Percentiles rank a stretch among this genome's conserved stretches.
Conservation (phyloP, 2,797 vertebrate species). For the Heterohyrax brucei region DNA sequence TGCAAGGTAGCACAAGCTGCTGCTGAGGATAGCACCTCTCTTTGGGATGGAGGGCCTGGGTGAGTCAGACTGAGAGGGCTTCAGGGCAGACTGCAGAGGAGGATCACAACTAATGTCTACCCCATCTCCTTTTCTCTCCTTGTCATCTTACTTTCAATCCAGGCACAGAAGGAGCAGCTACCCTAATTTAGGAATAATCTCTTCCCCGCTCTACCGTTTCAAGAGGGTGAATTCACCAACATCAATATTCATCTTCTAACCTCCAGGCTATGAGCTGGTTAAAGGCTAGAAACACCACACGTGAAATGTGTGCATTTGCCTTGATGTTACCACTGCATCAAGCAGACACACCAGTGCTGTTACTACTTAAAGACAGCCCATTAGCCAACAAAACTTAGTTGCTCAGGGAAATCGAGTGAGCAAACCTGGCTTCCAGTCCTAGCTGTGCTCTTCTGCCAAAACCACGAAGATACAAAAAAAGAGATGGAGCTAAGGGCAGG, state of each 20-base stretch:
- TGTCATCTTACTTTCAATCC: background rate
- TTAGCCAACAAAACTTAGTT: background rate
- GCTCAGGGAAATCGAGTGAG: background rate
- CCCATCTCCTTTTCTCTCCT: background rate
- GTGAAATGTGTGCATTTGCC: background rate
- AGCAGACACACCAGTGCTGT: background rate
- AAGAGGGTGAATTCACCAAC: background rate
- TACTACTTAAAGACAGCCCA: background rate
- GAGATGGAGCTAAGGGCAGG: background rate
- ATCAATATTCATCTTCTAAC: background rate
- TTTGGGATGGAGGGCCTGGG: background rate
- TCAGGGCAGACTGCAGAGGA: background rate
- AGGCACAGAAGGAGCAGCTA: background rate
- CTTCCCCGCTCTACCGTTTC: background rate
- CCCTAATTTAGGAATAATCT: background rate
- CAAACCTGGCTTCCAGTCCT: background rate
- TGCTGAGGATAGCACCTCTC: background rate
- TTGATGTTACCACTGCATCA: background rate
- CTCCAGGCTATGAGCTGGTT: background rate
- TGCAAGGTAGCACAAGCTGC: background rate
- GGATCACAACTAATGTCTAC: background rate
- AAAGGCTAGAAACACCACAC: background rate
- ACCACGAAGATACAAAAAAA: background rate
- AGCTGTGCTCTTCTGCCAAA: slow-evolving; percentile 16
- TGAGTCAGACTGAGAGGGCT: background rate